phyloP scores from a whole-genome alignment of 92 coral and sea anemone species.

The Nematostella vectensis region DNA sequence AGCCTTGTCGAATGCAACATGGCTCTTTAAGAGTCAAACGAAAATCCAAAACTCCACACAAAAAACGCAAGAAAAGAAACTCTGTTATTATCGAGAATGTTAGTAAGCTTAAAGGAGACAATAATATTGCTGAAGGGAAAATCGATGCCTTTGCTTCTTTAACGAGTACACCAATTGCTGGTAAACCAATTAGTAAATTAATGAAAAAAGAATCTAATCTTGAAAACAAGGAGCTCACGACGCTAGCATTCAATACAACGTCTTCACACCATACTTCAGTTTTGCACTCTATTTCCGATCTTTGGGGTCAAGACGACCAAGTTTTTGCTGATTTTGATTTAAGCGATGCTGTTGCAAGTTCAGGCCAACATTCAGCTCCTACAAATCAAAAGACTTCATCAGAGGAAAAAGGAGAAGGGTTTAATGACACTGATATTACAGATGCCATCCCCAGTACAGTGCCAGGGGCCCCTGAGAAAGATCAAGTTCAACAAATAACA shows the following conservation, averaged over 20 bases:
- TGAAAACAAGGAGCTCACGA: too few relatives aligned
- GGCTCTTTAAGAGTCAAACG: slow-evolving; percentile 12
- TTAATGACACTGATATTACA: neutral
- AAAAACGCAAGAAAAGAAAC: slow-evolving; percentile 11
- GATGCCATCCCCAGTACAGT: neutral
- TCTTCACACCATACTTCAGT: too few relatives aligned
- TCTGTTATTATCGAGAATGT: neutral
- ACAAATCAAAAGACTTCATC: neutral
- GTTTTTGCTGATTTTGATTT: slow-evolving; percentile 64
- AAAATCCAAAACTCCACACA: slow-evolving; percentile 8
- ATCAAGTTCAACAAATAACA: too few relatives aligned
- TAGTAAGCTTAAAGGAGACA: neutral
- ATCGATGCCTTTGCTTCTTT: neutral
- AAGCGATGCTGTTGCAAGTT: slow-evolving; percentile 45
- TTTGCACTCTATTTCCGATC: slow-evolving; percentile 20
- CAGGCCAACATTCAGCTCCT: slow-evolving; percentile 15
- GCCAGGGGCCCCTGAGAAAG: neutral
- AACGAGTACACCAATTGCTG: too few relatives aligned
- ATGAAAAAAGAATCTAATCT: too few relatives aligned
- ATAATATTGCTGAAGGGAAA: neutral
- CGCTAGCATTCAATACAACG: too few relatives aligned
- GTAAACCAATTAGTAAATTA: too few relatives aligned
- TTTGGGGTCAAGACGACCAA: slow-evolving; percentile 62
- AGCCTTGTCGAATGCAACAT: too few relatives aligned
- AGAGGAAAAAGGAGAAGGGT: neutral